These are phyloP conservation scores for Cryptosula pallasiana DNA, from an alignment of 2,888 invertebrate species.

Conservation along the genomic window DNA sequence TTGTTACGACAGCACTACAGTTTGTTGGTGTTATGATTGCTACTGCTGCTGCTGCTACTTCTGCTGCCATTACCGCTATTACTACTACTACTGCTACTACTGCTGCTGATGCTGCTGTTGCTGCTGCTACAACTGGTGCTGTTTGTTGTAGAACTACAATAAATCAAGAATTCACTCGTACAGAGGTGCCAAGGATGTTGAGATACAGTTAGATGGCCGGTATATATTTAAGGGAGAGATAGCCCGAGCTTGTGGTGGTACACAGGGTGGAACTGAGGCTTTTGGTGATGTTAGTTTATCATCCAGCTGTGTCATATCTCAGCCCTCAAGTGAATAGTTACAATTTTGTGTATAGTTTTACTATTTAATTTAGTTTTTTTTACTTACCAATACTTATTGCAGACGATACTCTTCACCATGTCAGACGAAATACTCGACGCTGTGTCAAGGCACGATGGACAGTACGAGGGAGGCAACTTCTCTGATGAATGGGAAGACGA, in stretches of 20 bases:
- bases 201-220: slow-evolving; percentile 65
- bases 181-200: slow-evolving; percentile 68
- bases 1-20: too few relatives aligned
- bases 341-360: too few relatives aligned
- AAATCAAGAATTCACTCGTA: slow-evolving; percentile 79
- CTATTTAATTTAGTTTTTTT: too few relatives aligned
- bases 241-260: slow-evolving; percentile 69
- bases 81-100: too few relatives aligned
- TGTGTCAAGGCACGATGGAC: slow-evolving; percentile 56
- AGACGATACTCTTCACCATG: slow-evolving; percentile 81
- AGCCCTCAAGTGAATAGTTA: too few relatives aligned
- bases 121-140: too few relatives aligned
- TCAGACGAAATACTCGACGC: slow-evolving; percentile 67
- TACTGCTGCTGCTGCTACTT: too few relatives aligned
- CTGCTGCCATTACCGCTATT: too few relatives aligned
- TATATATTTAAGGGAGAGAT: slow-evolving; percentile 75
- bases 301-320: too few relatives aligned
- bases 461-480: slow-evolving; percentile 46
- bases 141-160: slow-evolving; percentile 71
- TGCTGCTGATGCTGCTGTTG: too few relatives aligned
- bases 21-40: too few relatives aligned
- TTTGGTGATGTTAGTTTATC: slow-evolving; percentile 55
- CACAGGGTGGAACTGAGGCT: slow-evolving; percentile 65
- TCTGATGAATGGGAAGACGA: slow-evolving; percentile 34
- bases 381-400: too few relatives aligned